Base-by-base conservation (phyloP, 2,797 vertebrate species). In the Coilia nasus region DNA sequence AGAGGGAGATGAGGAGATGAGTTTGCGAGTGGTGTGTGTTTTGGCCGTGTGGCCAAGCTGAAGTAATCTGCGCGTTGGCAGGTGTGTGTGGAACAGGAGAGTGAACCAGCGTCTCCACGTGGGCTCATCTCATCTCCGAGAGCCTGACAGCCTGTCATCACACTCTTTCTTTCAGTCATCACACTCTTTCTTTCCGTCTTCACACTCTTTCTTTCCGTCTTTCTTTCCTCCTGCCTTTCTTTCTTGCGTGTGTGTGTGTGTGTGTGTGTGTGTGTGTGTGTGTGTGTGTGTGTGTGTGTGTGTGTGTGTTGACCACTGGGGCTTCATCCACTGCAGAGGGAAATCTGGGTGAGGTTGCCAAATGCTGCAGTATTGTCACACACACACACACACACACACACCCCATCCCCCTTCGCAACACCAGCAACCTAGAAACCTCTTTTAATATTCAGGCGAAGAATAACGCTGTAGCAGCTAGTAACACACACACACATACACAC, bases 51-150 rank as follows among this genome's bases (percentile, higher is more conserved):
- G 46, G 10, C 46, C 46, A 47, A 47, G 46, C 46, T 47, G 10
- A 47, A 47, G 46, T 47, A 47, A 47, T 47, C 46, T 54, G 86
- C 85, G 89, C 91, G 91, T 88, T 92, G 90, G 89, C 88, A 60
- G 50, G 50, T 54, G 50, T 54, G 50, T 47, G 46, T n/a, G n/a
- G n/a, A n/a, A n/a, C n/a, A n/a, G n/a, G n/a, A n/a, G n/a, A n/a
- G n/a, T n/a, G n/a, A n/a, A n/a, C n/a, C n/a, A n/a, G n/a, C n/a
- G n/a, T n/a, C n/a, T n/a, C n/a, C n/a, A n/a, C n/a, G n/a, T n/a
- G n/a, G n/a, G n/a, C n/a, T n/a, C n/a, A n/a, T n/a, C n/a, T n/a
- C n/a, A n/a, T n/a, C n/a, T n/a, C n/a, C n/a, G n/a, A n/a, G n/a
- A n/a, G n/a, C n/a, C n/a, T n/a, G n/a, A n/a, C n/a, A n/a, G n/a